Evolutionary conservation across 2,888 invertebrate genomes (phyloP).

Genomic region (Lithophane socia): DNA sequence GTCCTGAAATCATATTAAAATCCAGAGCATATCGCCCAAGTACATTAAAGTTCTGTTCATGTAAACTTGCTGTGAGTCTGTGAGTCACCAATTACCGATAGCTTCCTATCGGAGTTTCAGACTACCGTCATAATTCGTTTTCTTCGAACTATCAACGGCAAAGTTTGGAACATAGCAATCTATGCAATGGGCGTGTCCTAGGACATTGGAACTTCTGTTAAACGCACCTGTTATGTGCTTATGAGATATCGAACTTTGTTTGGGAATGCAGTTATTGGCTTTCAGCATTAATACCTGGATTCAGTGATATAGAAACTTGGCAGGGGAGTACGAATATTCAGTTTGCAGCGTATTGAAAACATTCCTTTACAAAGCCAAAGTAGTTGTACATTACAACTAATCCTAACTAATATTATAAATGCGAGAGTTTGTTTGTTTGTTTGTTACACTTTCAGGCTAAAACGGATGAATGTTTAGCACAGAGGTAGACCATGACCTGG

Average conservation of each 20-base stretch:
- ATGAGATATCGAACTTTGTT: conserved; percentile 32
- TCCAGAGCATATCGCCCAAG: neutral
- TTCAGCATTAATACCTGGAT: conserved; percentile 8
- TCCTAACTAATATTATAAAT: too few relatives aligned
- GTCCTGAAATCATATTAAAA: neutral
- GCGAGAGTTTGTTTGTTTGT: too few relatives aligned
- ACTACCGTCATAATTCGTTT: conserved; percentile 54
- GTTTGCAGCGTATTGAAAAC: conserved; percentile 2
- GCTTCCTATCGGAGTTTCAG: conserved; percentile 39
- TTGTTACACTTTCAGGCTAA: too few relatives aligned
- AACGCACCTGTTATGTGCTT: conserved; percentile 22
- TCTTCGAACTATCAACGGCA: conserved; percentile 49
- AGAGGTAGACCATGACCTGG: too few relatives aligned
- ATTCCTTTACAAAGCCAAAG: neutral
- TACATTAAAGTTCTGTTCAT: conserved; percentile 41
- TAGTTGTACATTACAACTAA: too few relatives aligned
- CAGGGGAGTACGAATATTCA: neutral
- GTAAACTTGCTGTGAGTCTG: conserved; percentile 39
- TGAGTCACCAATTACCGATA: conserved; percentile 51
- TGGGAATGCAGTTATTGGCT: conserved; percentile 35
- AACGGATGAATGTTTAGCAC: too few relatives aligned
- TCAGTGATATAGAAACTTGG: neutral
- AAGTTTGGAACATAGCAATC: conserved; percentile 64
- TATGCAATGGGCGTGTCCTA: conserved; percentile 54
- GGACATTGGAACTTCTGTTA: conserved; percentile 34